Base-by-base conservation (phyloP, 2,113 vertebrate species). In the Gymnocephalus cernua region DNA sequence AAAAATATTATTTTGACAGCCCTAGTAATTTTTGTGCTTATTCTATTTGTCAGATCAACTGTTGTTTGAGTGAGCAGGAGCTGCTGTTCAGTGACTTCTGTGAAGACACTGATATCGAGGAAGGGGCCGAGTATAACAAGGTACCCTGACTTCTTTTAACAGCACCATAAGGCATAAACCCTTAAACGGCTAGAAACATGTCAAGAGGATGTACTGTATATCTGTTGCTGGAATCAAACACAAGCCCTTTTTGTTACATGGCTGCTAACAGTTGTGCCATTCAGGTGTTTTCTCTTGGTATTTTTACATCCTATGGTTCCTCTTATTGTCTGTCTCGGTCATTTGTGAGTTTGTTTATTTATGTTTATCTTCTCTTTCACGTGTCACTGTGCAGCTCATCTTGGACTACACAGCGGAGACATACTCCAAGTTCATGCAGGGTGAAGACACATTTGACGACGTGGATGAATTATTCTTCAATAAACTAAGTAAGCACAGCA, bases 341-440 rank as follows among this genome's bases (percentile, higher is more conserved):
- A 56, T 47, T 25, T 65, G 14, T 45, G 3, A 13, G 5, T 16
- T 56, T 32, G 4, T 27, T 41, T 41, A 41, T 11, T 41, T 15
- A 19, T 53, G 29, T 25, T 45, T 41, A 16, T 57, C 2, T 18
- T 71, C 2, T 56, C 12, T 29, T 72, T 74, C 2, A n/a, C 14
- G 0, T 8, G 11, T 58, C 61, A 16, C 47, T 74, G 12, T 86
- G 62, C 88, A 99, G 98, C 90, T 99, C 41, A 97, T 97, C 84
- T 54, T 97, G 80, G 96, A 98, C 44, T 97, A 97, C 66, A 92
- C 93, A 32, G 89, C 93, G 64, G 96, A 97, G 64, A 96, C 97
- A 66, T 99, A 99, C 61, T 90, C 94, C 21, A 96, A 95, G 68
- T 99, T 98, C 88, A 98, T 99, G 96, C 94, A 95, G 68, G 97